These are phyloP conservation scores for Parotocinclus haroldoi DNA, from an alignment of 2,797 vertebrate genomes.

Conservation along the genomic window DNA sequence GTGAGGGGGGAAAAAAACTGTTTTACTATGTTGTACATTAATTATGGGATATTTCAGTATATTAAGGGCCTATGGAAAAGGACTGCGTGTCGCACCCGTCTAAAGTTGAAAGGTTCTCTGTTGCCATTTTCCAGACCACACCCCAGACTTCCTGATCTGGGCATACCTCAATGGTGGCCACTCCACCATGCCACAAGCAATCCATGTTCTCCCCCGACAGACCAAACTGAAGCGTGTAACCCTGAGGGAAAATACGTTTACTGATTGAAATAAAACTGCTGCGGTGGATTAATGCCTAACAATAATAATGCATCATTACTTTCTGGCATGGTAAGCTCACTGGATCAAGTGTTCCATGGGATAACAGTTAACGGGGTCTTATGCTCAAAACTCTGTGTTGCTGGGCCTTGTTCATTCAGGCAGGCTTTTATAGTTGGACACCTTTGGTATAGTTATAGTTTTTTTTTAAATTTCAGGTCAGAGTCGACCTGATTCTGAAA, in stretches of 20 bases:
- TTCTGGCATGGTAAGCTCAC: no score
- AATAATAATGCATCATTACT: no score
- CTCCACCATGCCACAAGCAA: constrained; percentile 82
- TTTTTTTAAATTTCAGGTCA: no score
- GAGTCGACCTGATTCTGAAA: no score
- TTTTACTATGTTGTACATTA: no score
- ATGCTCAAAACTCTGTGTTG: no score
- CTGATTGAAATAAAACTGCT: not conserved
- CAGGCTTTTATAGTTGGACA: no score
- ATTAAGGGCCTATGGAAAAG: not conserved
- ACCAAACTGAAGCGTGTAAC: constrained; percentile 84
- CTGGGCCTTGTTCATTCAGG: no score
- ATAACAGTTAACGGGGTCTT: no score
- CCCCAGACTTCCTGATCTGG: constrained; percentile 89
- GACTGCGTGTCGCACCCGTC: constrained; percentile 79
- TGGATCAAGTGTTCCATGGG: no score
- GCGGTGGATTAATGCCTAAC: not conserved
- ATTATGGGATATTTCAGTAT: no score
- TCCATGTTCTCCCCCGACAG: constrained; percentile 63
- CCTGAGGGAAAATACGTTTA: constrained; percentile 62
- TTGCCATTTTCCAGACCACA: constrained; percentile 83
- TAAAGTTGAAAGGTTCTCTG: constrained; percentile 73
- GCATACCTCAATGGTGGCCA: constrained; percentile 80
- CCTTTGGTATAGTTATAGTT: no score
- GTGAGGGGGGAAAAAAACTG: not conserved